phyloP scores from a whole-genome alignment of 2,888 invertebrate genomes.

The Luperina testacea region DNA sequence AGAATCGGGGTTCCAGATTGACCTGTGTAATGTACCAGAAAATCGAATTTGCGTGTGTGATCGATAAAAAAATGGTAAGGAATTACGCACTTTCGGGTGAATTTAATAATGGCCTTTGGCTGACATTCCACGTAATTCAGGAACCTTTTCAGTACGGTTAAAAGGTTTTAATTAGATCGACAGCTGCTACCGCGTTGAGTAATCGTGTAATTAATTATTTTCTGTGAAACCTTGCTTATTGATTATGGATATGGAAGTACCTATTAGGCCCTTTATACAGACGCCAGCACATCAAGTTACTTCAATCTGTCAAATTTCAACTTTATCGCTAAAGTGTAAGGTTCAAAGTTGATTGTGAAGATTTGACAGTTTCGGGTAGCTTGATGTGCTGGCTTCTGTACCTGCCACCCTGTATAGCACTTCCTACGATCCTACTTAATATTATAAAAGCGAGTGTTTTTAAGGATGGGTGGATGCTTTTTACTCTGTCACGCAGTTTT shows the following conservation, averaged over 20 bases:
- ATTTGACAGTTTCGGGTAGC: too few relatives aligned
- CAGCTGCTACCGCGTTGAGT: constrained; percentile 55
- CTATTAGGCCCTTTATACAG: background rate
- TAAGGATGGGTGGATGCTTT: too few relatives aligned
- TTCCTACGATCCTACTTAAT: too few relatives aligned
- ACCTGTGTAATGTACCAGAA: constrained; percentile 85
- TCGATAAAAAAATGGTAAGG: constrained; percentile 76
- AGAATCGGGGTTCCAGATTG: constrained; percentile 69
- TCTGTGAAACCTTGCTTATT: constrained; percentile 17
- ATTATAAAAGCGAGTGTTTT: too few relatives aligned
- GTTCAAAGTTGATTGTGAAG: too few relatives aligned
- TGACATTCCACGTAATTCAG: constrained; percentile 46
- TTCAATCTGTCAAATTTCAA: too few relatives aligned
- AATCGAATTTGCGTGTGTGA: constrained; percentile 82
- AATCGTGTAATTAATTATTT: constrained; percentile 58
- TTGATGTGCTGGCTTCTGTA: too few relatives aligned
- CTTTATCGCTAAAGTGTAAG: too few relatives aligned
- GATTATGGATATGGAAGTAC: background rate
- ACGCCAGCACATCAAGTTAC: too few relatives aligned
- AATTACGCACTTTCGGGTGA: constrained; percentile 57
- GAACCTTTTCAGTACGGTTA: constrained; percentile 54
- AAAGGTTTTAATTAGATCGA: constrained; percentile 66
- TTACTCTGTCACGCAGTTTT: too few relatives aligned
- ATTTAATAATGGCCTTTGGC: constrained; percentile 59
- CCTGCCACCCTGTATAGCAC: too few relatives aligned